Conservation (phyloP, 2,113 vertebrate species). For the Crotalus tigris region DNA sequence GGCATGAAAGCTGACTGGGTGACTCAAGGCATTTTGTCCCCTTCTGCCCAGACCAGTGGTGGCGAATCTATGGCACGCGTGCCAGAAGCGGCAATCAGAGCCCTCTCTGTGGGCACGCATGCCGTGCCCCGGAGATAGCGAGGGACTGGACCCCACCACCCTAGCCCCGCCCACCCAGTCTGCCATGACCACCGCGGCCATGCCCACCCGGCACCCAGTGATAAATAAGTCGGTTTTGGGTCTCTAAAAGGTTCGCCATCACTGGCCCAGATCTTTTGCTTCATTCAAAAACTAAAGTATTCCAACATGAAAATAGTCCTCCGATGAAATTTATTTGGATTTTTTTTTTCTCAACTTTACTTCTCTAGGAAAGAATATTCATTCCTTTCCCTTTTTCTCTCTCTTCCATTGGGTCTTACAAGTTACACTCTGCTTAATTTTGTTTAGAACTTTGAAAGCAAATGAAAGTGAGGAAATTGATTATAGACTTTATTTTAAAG, state of each 20-base stretch:
- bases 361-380: constrained; percentile 43
- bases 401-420: constrained; percentile 52
- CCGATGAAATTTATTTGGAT: background rate
- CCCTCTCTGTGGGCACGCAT: no score
- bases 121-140: no score
- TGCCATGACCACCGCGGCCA: no score
- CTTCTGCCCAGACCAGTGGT: background rate
- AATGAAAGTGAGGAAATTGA: constrained; percentile 67
- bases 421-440: constrained; percentile 74
- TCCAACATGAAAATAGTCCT: background rate
- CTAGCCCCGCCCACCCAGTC: no score
- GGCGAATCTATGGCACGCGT: no score
- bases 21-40: constrained; percentile 53
- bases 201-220: no score
- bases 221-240: no score
- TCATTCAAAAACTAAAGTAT: background rate
- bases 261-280: background rate
- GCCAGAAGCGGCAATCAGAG: no score
- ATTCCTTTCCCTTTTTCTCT: background rate
- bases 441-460: constrained; percentile 80
- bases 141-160: no score
- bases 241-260: no score
- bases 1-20: no score
- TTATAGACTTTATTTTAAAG: constrained; percentile 81
- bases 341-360: constrained; percentile 7